Conservation (phyloP, 2,888 invertebrate genomes). For the Lutraria lutraria region DNA sequence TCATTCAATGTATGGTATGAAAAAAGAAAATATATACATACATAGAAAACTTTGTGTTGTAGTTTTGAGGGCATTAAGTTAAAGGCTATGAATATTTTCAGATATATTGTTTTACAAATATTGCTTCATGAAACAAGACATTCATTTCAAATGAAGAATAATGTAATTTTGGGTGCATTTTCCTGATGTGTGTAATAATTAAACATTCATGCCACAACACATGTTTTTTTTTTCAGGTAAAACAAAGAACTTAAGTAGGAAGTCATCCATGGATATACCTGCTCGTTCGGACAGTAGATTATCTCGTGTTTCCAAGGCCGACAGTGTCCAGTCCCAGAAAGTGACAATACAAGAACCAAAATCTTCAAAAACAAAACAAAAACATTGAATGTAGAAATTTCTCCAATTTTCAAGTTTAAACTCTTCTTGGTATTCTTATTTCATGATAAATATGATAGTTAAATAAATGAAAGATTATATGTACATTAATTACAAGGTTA, state of each 20-base stretch:
- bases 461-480: neutral
- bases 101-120: too few relatives aligned
- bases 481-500: neutral
- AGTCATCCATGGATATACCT: constrained; percentile 48
- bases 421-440: neutral
- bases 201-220: too few relatives aligned
- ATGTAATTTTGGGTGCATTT: too few relatives aligned
- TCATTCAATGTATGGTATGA: too few relatives aligned
- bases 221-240: constrained; percentile 44
- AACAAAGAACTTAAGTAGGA: constrained; percentile 47
- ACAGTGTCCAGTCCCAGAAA: constrained; percentile 31
- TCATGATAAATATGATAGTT: neutral
- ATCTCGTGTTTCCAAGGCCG: constrained; percentile 40
- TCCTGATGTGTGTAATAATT: too few relatives aligned
- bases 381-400: neutral
- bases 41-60: too few relatives aligned
- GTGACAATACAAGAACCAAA: constrained; percentile 49
- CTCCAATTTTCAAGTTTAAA: neutral
- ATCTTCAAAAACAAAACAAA: constrained; percentile 22
- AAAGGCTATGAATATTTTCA: too few relatives aligned
- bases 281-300: constrained; percentile 36
- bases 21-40: too few relatives aligned
- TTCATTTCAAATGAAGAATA: too few relatives aligned
- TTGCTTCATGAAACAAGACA: too few relatives aligned
- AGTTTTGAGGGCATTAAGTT: too few relatives aligned